phyloP scores from a whole-genome alignment of 2,113 vertebrate genomes.

The Pituophis catenifer region DNA sequence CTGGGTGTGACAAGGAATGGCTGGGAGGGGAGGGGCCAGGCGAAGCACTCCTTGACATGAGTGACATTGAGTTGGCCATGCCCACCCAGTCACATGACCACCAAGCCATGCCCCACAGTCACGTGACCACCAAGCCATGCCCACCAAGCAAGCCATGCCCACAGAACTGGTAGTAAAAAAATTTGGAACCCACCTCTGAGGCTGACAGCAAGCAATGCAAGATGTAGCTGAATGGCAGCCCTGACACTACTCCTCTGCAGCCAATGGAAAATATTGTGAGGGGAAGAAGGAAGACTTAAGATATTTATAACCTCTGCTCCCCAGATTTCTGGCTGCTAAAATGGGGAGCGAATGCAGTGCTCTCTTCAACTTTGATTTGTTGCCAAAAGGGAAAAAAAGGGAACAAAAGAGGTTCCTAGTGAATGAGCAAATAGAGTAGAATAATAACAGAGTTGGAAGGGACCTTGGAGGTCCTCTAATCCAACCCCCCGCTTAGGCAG shows the following conservation, averaged over 20 bases:
- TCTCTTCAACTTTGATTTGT: neutral
- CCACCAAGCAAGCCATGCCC: no score
- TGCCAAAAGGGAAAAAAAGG: neutral
- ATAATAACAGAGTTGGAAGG: no score
- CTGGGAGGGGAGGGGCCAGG: no score
- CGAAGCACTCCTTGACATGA: no score
- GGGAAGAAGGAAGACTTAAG: neutral
- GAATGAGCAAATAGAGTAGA: neutral
- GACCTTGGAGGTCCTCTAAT: no score
- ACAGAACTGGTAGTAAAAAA: no score
- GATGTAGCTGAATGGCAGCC: neutral
- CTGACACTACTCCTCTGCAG: neutral
- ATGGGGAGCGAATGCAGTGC: neutral
- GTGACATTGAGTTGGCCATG: no score
- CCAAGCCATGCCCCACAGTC: no score
- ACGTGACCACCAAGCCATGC: no score
- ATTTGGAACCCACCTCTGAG: neutral
- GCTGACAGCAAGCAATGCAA: neutral
- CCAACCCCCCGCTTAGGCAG: no score
- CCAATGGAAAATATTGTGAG: neutral
- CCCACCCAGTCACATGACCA: no score
- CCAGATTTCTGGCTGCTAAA: neutral
- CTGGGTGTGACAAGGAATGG: no score
- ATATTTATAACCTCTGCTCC: neutral
- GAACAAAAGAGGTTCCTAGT: neutral